These are phyloP conservation scores for Lytechinus variegatus DNA, from an alignment of 35 echinoderm and acorn worm species.

Conservation along the genomic window DNA sequence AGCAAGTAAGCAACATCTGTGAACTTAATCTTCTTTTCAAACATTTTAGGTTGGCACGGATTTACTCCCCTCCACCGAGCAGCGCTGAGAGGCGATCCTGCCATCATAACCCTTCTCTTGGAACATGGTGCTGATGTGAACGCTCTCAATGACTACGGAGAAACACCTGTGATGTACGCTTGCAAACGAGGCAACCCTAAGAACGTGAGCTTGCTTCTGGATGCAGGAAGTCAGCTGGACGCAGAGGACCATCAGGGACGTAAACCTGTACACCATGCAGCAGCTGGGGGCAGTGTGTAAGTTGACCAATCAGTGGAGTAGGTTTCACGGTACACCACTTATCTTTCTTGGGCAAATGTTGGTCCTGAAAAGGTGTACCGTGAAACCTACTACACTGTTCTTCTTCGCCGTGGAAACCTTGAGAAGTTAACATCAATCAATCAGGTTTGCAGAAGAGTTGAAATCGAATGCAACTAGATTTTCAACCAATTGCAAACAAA, in stretches of 20 bases:
- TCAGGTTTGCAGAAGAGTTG: no score
- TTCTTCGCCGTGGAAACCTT: no score
- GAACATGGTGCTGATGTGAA: slow-evolving; percentile 70
- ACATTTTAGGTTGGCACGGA: slow-evolving; percentile 76
- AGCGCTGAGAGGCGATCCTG: slow-evolving; percentile 72
- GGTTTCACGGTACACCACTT: no score
- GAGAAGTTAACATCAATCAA: no score
- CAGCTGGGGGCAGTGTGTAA: slow-evolving; percentile 96
- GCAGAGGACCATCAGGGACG: slow-evolving; percentile 65
- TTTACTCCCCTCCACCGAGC: slow-evolving; percentile 92
- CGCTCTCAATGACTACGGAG: slow-evolving; percentile 80
- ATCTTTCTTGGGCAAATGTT: no score
- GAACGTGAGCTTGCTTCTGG: slow-evolving; percentile 72
- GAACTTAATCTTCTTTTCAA: neutral
- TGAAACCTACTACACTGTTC: no score
- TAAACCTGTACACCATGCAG: slow-evolving; percentile 86
- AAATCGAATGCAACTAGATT: no score
- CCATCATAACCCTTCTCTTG: slow-evolving; percentile 74
- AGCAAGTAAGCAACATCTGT: no score
- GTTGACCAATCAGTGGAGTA: neutral
- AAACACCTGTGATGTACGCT: slow-evolving; percentile 90
- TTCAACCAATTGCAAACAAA: no score
- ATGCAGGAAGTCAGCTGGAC: slow-evolving; percentile 62
- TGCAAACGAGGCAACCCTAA: slow-evolving; percentile 86
- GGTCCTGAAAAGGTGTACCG: no score